Evolutionary conservation across 1,140 invertebrate species (phyloP).

Genomic region (Physella acuta): DNA sequence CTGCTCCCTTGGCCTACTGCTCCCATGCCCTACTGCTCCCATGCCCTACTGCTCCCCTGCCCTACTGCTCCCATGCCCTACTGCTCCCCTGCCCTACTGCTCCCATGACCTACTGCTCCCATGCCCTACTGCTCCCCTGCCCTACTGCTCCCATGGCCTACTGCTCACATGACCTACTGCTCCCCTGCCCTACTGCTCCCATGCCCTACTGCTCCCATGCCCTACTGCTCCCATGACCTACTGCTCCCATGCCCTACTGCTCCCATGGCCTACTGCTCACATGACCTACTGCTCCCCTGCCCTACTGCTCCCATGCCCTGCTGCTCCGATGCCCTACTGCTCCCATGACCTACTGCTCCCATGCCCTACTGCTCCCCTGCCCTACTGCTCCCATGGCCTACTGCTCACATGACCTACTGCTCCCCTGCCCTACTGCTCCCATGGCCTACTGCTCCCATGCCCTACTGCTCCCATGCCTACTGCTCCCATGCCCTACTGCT

Average conservation of each 20-base stretch:
- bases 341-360: too few relatives aligned
- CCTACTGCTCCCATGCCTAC: too few relatives aligned
- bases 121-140: background rate
- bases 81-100: background rate
- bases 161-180: background rate
- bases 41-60: background rate
- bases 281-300: too few relatives aligned
- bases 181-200: conserved; percentile 4
- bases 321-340: too few relatives aligned
- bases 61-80: background rate
- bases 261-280: too few relatives aligned
- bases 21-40: background rate
- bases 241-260: background rate
- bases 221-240: background rate
- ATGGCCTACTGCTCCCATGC: too few relatives aligned
- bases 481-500: too few relatives aligned
- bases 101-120: background rate
- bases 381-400: too few relatives aligned
- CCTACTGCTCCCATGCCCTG: too few relatives aligned
- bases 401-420: too few relatives aligned
- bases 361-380: too few relatives aligned
- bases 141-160: background rate
- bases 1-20: background rate
- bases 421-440: too few relatives aligned
- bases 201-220: background rate